phyloP scores from a whole-genome alignment of 2,113 vertebrate genomes.

The Columba janthina region DNA sequence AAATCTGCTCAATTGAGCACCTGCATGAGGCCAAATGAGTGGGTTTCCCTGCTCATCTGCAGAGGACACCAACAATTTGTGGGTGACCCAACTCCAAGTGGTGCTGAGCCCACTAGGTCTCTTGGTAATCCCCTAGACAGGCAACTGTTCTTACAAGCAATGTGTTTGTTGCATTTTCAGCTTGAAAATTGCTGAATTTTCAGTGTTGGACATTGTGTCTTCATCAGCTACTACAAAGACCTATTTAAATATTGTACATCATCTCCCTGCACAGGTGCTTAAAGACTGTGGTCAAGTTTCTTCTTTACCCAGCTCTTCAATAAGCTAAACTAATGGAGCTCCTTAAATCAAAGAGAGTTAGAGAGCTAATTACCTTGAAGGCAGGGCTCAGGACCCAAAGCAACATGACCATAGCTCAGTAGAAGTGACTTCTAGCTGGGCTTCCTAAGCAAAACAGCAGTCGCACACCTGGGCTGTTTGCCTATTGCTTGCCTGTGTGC shows the following conservation, averaged over 20 bases:
- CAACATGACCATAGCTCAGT: background rate
- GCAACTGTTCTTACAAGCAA: background rate
- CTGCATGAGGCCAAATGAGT: rapidly evolving
- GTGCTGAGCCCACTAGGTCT: rapidly evolving
- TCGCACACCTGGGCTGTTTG: background rate
- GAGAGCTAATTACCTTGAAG: background rate
- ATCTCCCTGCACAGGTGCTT: background rate
- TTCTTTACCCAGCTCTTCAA: background rate
- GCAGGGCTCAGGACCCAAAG: background rate
- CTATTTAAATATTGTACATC: background rate
- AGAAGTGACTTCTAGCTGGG: background rate
- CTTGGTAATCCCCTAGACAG: background rate
- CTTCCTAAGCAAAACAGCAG: background rate
- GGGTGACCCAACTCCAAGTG: rapidly evolving
- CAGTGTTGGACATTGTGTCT: background rate
- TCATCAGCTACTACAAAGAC: background rate
- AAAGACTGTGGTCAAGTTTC: background rate
- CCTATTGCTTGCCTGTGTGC: background rate
- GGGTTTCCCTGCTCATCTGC: background rate
- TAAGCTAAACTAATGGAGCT: background rate
- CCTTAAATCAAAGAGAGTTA: background rate
- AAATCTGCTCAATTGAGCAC: background rate
- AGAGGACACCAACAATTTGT: background rate
- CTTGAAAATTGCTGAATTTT: background rate
- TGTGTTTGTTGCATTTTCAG: background rate